These are phyloP conservation scores for Perca flavescens DNA, from an alignment of 2,113 vertebrate species.

Conservation along the genomic window DNA sequence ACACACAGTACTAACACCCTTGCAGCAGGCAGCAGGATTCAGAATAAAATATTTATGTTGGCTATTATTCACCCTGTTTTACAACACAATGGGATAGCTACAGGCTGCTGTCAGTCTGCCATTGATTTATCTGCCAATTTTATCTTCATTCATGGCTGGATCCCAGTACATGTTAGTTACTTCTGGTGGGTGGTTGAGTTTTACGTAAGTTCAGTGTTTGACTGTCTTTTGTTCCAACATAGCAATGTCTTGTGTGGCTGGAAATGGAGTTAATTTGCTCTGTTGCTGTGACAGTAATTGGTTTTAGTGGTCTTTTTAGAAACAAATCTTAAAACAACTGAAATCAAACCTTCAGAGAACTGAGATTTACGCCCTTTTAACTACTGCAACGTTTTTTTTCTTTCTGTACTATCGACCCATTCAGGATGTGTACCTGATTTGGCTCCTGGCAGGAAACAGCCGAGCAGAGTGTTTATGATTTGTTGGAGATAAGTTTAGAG, in stretches of 20 bases:
- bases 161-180: constrained; percentile 33
- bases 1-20: constrained; percentile 6
- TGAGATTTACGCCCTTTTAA: constrained; percentile 32
- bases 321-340: constrained; percentile 26
- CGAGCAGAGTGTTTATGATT: constrained; percentile 63
- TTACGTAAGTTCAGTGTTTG: constrained; percentile 15
- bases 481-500: constrained; percentile 64
- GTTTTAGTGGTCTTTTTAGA: constrained; percentile 18
- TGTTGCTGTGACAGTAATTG: constrained; percentile 26
- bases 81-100: constrained; percentile 34
- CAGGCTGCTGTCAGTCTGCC: constrained; percentile 44
- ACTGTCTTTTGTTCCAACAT: constrained; percentile 26
- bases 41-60: constrained; percentile 49
- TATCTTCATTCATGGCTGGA: constrained; percentile 40
- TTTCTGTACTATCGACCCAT: constrained; percentile 55
- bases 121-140: constrained; percentile 46
- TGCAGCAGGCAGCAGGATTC: constrained; percentile 27
- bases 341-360: constrained; percentile 19
- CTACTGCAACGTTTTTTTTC: constrained; percentile 1
- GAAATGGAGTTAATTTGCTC: constrained; percentile 25
- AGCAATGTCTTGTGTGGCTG: constrained; percentile 23
- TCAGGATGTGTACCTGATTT: constrained; percentile 70
- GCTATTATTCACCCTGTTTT: constrained; percentile 43
- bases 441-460: constrained; percentile 62
- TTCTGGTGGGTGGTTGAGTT: constrained; percentile 26